Evolutionary conservation across 2,888 invertebrate genomes (phyloP), one percentile per base, ranked within the genome.

Genomic region (Folsomia manolachei): DNA sequence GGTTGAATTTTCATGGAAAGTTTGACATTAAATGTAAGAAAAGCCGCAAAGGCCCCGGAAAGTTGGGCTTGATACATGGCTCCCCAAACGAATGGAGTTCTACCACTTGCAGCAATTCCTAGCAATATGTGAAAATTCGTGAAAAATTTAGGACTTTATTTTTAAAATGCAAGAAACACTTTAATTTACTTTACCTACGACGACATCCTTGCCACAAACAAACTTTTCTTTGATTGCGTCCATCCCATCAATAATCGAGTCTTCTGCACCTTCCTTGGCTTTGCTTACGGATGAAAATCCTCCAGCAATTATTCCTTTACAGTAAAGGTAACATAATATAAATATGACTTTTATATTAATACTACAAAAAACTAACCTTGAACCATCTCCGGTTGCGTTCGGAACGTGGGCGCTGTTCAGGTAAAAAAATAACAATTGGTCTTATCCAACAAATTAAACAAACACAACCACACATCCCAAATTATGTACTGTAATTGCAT

Each of bases 81-180:
- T 19, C 80, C 80, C 80, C 80, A 80, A 0, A 79, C 79, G 62
- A 79, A 80, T 11, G 80, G 80, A 2, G 80, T 79, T 64, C 75
- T 26, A 4, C 80, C 80, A 69, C 72, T 74, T n/a, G 79, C 74
- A 63, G 78, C 76, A 63, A 80, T 79, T n/a, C 80, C 80, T 80
- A 52, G 63, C 27, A n/a, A n/a, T n/a, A n/a, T n/a, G n/a, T n/a
- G n/a, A n/a, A n/a, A n/a, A n/a, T n/a, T 27, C 19, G 27, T 18
- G 23, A 70, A 51, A 27, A 62, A 39, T 52, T 11, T 19, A 25
- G 53, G n/a, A 23, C 21, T 4, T 60, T 21, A 39, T 14, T 39
- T 39, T 39, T 39, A 39, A 19, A 56, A 2, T 71, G 1, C 18
- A 51, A 25, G 24, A 21, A 69, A 60, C 62, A 74, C n/a, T n/a